Base-by-base conservation (phyloP, 2,888 invertebrate genomes). In the Eupithecia abbreviata region DNA sequence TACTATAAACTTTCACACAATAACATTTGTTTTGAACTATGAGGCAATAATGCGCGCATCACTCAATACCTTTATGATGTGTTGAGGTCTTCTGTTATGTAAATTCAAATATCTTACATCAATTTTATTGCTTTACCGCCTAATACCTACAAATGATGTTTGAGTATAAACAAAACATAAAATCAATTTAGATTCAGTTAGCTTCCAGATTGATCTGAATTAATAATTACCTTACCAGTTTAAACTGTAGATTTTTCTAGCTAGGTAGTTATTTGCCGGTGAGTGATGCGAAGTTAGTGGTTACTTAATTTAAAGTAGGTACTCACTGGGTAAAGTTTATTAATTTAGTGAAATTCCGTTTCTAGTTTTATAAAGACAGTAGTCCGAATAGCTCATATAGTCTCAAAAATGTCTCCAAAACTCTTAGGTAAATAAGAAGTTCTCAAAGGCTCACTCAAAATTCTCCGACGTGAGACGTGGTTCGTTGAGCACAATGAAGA, bases 11-110 rank as follows among this genome's bases (percentile, higher is more conserved):
- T 72, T 72, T 72, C 62, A 74, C 72, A 72, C 68, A 72, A 62
- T 55, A 69, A 55, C 55, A 71, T 77, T 72, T 42, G 45, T 49
- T 72, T 69, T 74, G 72, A 74, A 74, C 69, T 71, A 77, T 77
- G 70, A 73, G 67, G 58, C 69, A 30, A 30, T 62, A 12, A 70
- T 73, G 66, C 7, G 67, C 66, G 69, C 66, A 71, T 72, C 75
- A 67, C 67, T 73, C 75, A 43, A 71, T 47, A 66, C 30, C 12
- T 62, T 66, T 66, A 66, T 42, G 15, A 66, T 66, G 66, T 66
- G 66, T 42, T 66, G 18, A 66, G 42, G 6, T 66, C 73, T 73
- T 58, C 71, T 43, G 42, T 15, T 71, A 71, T 73, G 70, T n/a
- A 75, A 75, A 71, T 49, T 68, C 15, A 42, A 15, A 42, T 66